Conservation (phyloP, 2,797 vertebrate species). For the Chrosomus eos region DNA sequence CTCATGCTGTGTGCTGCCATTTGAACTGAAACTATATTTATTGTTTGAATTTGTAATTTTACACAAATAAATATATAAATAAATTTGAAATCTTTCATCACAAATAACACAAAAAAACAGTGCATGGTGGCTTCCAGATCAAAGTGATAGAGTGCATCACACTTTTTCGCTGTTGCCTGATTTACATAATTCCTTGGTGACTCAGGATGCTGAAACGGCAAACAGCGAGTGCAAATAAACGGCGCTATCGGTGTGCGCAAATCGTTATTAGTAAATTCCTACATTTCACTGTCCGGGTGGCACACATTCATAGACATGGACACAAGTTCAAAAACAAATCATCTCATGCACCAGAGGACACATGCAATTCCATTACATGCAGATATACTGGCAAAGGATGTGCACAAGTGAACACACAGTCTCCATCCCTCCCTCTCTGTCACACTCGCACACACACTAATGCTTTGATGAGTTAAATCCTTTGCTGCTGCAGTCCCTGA, state of each 20-base stretch:
- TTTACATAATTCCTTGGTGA: constrained; percentile 18
- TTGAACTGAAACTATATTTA: neutral
- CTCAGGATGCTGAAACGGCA: neutral
- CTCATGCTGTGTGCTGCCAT: neutral
- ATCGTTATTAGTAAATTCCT: constrained; percentile 20
- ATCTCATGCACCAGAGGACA: constrained; percentile 32
- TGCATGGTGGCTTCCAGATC: neutral
- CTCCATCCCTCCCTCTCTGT: constrained; percentile 21
- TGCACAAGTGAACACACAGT: constrained; percentile 24
- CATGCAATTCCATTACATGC: constrained; percentile 43
- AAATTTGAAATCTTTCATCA: neutral
- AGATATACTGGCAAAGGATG: constrained; percentile 36
- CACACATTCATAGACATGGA: constrained; percentile 21
- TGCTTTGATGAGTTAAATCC: constrained; percentile 62
- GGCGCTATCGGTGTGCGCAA: neutral
- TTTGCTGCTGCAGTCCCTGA: constrained; percentile 57
- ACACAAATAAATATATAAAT: neutral
- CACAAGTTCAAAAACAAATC: constrained; percentile 25
- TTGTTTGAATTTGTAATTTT: too few species aligned
- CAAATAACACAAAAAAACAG: neutral
- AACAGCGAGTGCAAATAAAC: constrained; percentile 6
- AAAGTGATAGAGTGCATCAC: neutral
- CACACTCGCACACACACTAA: constrained; percentile 39
- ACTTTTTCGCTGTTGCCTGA: neutral
- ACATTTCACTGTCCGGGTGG: constrained; percentile 23